Conservation (phyloP, 2,797 vertebrate species). For the Cuculus canorus region DNA sequence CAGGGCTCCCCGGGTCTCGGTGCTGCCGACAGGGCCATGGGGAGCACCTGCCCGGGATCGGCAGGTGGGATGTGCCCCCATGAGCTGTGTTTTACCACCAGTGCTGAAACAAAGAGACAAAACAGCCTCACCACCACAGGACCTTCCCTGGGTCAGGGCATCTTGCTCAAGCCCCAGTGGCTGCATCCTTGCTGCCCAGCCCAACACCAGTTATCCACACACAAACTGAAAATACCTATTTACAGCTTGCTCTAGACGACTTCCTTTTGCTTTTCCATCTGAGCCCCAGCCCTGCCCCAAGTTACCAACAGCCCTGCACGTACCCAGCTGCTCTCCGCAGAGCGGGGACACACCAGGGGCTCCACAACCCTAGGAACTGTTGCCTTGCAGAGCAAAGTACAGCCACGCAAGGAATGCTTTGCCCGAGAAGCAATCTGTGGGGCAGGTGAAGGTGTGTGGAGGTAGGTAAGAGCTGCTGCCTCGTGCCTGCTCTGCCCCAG, state of each 20-base stretch:
- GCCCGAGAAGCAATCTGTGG: background rate
- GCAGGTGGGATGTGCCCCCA: background rate
- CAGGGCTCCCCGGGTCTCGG: background rate
- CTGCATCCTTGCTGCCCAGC: background rate
- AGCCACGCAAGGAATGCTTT: background rate
- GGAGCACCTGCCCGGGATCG: background rate
- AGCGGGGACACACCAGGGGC: background rate
- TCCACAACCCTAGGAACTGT: background rate
- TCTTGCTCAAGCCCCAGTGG: background rate
- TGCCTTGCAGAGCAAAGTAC: background rate
- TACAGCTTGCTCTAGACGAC: background rate
- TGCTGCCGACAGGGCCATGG: rapidly evolving
- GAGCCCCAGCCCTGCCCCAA: background rate
- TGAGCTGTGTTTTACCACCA: rapidly evolving
- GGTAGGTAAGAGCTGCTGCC: background rate
- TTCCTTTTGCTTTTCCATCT: background rate
- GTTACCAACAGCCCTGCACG: too few relatives aligned
- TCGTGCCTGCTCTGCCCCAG: background rate
- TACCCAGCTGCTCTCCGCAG: background rate
- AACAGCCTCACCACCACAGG: rapidly evolving
- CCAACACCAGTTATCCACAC: background rate
- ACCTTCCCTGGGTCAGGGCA: background rate
- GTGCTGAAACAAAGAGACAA: background rate
- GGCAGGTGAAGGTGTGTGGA: background rate
- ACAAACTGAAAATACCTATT: background rate